Evolutionary conservation across 2,113 vertebrate species (phyloP), one percentile per base, ranked within the genome.

Genomic region (Oryzias melastigma): DNA sequence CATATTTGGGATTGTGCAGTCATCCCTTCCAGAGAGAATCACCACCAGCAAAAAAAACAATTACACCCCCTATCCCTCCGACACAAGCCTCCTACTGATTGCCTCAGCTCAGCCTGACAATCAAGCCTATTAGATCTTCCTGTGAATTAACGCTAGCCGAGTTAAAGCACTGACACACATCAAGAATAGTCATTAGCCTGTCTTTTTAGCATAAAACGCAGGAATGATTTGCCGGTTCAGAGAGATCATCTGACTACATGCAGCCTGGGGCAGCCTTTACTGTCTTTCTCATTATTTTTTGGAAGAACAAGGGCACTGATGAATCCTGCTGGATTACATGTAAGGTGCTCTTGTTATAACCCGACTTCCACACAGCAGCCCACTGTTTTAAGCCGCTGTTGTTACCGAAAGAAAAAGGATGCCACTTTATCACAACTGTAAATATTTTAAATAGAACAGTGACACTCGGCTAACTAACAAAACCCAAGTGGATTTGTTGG

Each of bases 191-290:
- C 80, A 87, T 83, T 78, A 88, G 84, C 51, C 57, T 77, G 83
- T 84, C 84, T 81, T 82, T 88, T 85, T 83, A 87, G 75, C 85
- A 84, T 71, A 65, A 75, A 85, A 71, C 82, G 82, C 74, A 82
- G 71, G 73, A 68, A 71, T 90, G 77, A 91, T 86, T 89, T 88
- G 58, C 77, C 59, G 76, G 86, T 88, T 91, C 82, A 87, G 72
- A 84, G 91, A 92, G 88, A 90, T 93, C 88, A 90, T 74, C 88
- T 87, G 68, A 85, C 78, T 81, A 90, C 84, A 67, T 55, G 67
- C 69, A 77, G 87, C 86, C 82, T 5, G 54, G 79, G 86, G 91
- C 78, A 73, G 78, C 83, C 71, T 46, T 51, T 68, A 65, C 87
- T 53, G 67, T 84, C 85, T 82, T 77, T 70, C 58, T 89, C 88